phyloP scores from a whole-genome alignment of 2,888 invertebrate species.

The Ectemnius lituratus region DNA sequence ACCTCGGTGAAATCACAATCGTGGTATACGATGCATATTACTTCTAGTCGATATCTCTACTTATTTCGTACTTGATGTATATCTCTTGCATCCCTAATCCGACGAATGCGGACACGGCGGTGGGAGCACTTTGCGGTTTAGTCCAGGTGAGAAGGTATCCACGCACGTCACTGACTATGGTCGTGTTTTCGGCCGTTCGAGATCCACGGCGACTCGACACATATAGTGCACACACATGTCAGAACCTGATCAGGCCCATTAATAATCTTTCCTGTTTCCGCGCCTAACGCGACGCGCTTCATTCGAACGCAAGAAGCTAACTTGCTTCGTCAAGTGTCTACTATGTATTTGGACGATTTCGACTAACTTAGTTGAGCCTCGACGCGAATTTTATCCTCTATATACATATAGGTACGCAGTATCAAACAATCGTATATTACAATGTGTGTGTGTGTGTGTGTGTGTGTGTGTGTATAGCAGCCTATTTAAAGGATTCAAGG shows the following conservation, averaged over 20 bases:
- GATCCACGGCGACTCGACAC: too few relatives aligned
- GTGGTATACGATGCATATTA: constrained; percentile 57
- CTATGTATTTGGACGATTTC: constrained; percentile 26
- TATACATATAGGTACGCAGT: constrained; percentile 18
- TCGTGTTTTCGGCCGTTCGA: too few relatives aligned
- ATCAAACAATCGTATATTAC: too few relatives aligned
- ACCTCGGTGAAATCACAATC: constrained; percentile 77
- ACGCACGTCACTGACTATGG: neutral
- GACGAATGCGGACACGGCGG: neutral
- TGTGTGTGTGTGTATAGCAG: too few relatives aligned
- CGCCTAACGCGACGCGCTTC: too few relatives aligned
- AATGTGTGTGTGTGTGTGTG: too few relatives aligned
- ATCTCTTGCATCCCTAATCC: constrained; percentile 20
- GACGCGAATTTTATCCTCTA: constrained; percentile 68
- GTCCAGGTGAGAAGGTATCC: neutral
- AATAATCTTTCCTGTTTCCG: too few relatives aligned
- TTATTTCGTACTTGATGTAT: constrained; percentile 31
- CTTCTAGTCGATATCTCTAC: constrained; percentile 12
- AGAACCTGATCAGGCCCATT: too few relatives aligned
- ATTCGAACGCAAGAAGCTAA: too few relatives aligned
- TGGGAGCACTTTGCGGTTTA: neutral
- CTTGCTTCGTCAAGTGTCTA: too few relatives aligned
- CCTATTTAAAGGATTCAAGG: too few relatives aligned
- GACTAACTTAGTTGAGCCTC: constrained; percentile 75
- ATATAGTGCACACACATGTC: too few relatives aligned